Evolutionary conservation across 2,113 vertebrate genomes (phyloP).

Genomic region (Excalfactoria chinensis): DNA sequence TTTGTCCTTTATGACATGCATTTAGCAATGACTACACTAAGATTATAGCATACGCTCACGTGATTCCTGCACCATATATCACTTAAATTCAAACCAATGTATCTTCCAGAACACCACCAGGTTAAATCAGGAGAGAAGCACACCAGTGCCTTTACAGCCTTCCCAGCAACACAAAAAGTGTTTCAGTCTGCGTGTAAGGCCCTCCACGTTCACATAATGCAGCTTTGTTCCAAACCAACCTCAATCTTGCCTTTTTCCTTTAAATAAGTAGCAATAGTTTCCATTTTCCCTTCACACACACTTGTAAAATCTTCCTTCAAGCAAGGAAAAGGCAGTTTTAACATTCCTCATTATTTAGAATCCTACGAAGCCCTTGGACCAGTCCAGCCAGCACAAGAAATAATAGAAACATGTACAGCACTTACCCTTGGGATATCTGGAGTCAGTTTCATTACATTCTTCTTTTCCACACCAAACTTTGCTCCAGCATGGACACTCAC

Average conservation of each 20-base stretch:
- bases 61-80: accelerated
- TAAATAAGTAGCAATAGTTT: accelerated
- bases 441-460: accelerated
- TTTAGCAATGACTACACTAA: accelerated
- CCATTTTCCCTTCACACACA: accelerated
- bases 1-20: accelerated
- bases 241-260: too few species aligned
- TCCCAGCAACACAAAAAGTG: accelerated
- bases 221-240: neutral
- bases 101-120: accelerated
- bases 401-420: accelerated
- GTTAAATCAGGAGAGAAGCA: neutral
- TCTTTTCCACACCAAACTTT: accelerated
- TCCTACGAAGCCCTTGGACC: accelerated
- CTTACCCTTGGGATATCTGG: accelerated
- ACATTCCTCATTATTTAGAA: neutral
- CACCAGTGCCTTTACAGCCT: accelerated
- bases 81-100: accelerated
- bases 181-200: neutral
- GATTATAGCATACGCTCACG: accelerated
- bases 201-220: accelerated
- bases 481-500: accelerated
- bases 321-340: neutral
- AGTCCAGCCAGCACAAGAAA: accelerated
- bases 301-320: accelerated